phyloP scores from a whole-genome alignment of 2,797 vertebrate species.

The Cryptoblepharus egeriae region DNA sequence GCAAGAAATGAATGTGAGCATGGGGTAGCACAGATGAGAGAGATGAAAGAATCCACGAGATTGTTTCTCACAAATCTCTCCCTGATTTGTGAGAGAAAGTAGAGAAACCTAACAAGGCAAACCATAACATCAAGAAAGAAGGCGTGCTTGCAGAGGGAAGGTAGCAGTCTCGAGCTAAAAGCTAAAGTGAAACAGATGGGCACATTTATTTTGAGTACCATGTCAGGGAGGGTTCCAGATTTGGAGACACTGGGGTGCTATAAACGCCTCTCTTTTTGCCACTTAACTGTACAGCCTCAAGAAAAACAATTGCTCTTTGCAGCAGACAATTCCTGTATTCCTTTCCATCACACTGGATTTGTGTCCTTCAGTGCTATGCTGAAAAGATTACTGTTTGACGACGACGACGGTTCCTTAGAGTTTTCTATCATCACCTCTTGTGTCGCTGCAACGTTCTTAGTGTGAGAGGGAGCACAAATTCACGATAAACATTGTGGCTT shows the following conservation, averaged over 20 bases:
- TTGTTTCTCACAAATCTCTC: no score
- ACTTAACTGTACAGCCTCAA: background rate
- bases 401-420: conserved; percentile 27
- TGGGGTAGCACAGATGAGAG: background rate
- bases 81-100: background rate
- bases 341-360: conserved; percentile 7
- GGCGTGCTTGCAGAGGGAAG: conserved; percentile 5
- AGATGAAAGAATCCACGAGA: no score
- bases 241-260: background rate
- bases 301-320: conserved; percentile 12
- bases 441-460: conserved; percentile 28
- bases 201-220: background rate
- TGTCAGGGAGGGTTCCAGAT: background rate
- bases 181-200: background rate
- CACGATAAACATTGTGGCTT: conserved; percentile 42
- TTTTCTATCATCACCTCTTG: background rate
- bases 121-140: background rate
- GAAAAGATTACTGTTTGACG: background rate
- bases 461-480: conserved; percentile 48
- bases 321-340: background rate
- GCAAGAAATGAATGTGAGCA: no score
- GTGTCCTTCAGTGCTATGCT: background rate
- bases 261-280: background rate
- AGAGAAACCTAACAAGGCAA: background rate
- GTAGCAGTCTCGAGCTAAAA: background rate